Evolutionary conservation across 1,140 invertebrate genomes (phyloP), one percentile per base, ranked within the genome.

Genomic region (Medauroidea extradentata): DNA sequence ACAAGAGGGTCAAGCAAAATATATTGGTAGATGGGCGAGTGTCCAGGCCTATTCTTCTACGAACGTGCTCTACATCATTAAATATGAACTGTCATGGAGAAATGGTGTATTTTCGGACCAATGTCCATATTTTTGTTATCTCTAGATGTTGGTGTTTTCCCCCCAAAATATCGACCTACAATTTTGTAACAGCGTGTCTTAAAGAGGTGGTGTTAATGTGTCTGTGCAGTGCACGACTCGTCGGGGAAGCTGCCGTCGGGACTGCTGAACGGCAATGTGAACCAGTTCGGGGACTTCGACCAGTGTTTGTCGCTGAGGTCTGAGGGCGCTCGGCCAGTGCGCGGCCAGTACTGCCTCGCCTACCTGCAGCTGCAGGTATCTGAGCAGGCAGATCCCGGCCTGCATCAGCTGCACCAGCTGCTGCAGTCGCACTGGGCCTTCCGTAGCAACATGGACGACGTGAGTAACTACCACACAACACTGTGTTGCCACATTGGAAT

Each of bases 241-340:
- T 79, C 80, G 8, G 83, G 81, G 1, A 84, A 84, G 68, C 68
- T 81, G 2, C 81, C 83, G 41, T 83, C 83, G 4, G 83, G 83
- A 42, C 72, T 85, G 19, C 60, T 85, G 19, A 84, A 77, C 67
- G 83, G 83, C 42, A 85, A 85, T 65, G 75, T 84, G 9, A 85
- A 85, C 75, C 83, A 85, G 53, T 74, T 80, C 5, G 83, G 83
- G 8, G 83, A 85, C 63, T 84, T 81, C 57, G 83, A 85, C 65
- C 81, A 84, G 60, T 85, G 83, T 62, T 39, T 85, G 43, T 69
- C 67, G 46, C 65, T 75, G 38, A 42, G 9, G 34, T 3, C 34
- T 0, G 5, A 5, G 29, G 29, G 29, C 4, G 24, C 44, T 5
- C 13, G 19, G 16, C 1, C 9, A 9, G 7, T 14, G 1, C 2